Evolutionary conservation across 2,113 vertebrate genomes (phyloP).

Genomic region (Oplegnathus fasciatus): DNA sequence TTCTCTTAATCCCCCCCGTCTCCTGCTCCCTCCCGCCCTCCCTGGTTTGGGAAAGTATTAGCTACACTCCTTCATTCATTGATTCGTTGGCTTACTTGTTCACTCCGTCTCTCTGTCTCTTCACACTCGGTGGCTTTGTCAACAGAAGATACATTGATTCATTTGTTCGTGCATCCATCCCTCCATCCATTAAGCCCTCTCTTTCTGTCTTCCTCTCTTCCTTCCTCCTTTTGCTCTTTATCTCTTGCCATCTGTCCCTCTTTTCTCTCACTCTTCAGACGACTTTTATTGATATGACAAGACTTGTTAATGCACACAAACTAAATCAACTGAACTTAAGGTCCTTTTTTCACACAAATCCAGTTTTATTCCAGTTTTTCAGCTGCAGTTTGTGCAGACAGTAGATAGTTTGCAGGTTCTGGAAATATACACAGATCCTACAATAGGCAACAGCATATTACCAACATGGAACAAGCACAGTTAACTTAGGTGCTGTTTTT

Average conservation of each 20-base stretch:
- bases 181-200: constrained; percentile 34
- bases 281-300: neutral
- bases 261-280: neutral
- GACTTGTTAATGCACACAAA: neutral
- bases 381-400: neutral
- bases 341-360: neutral
- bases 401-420: neutral
- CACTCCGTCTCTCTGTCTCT: constrained; percentile 24
- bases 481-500: too few relatives aligned
- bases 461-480: neutral
- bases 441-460: too few relatives aligned
- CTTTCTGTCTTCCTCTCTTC: neutral
- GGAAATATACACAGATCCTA: neutral
- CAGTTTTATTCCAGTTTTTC: neutral
- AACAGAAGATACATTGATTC: constrained; percentile 64
- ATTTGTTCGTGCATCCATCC: constrained; percentile 42
- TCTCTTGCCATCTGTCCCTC: neutral
- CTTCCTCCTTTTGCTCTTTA: neutral
- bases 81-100: constrained; percentile 38
- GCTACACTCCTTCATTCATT: constrained; percentile 45
- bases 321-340: neutral
- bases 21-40: neutral
- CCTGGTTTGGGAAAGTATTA: constrained; percentile 32
- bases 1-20: constrained; percentile 51
- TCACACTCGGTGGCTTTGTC: constrained; percentile 58